A percentile compares a stretch with the other conserved stretches of the same genome.
phyloP scores from a whole-genome alignment of 30 jellyfish, hydroid and myxozoan genomes.

The Cassiopea xamachana region DNA sequence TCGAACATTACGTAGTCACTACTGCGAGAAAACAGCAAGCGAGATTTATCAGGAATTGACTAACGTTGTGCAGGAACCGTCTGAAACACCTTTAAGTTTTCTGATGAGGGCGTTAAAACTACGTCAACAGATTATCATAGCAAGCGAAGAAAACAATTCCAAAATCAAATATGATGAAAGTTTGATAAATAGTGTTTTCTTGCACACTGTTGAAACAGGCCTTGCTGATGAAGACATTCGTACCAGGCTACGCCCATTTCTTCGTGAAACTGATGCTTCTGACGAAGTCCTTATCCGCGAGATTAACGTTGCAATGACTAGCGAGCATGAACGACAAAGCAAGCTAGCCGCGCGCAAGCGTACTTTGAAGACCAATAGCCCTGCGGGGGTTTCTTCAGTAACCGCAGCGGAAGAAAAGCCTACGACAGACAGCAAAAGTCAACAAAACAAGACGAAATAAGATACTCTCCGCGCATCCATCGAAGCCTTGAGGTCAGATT shows the following conservation, averaged over 20 bases:
- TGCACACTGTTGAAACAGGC: constrained; percentile 65
- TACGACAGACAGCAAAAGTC: neutral
- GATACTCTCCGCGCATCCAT: constrained; percentile 12
- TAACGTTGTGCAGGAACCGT: neutral
- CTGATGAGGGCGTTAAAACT: neutral
- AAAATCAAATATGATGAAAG: neutral
- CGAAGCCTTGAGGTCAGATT: constrained; percentile 46
- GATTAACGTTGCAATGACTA: constrained; percentile 25
- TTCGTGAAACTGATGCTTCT: constrained; percentile 32
- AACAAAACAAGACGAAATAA: neutral
- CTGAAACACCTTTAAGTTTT: neutral
- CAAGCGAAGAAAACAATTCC: neutral
- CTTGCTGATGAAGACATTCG: constrained; percentile 59
- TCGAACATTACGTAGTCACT: neutral
- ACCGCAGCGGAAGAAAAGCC: neutral
- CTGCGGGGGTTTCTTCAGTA: neutral
- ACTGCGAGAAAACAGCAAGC: neutral
- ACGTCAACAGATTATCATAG: neutral
- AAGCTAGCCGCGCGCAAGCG: constrained; percentile 12
- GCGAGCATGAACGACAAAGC: constrained; percentile 10
- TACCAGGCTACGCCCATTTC: constrained; percentile 51
- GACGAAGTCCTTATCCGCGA: constrained; percentile 31
- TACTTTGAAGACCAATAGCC: neutral
- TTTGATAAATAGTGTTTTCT: constrained; percentile 26
- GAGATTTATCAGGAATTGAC: neutral